phyloP scores from a whole-genome alignment of 2,113 vertebrate genomes.

The Dendrocopos noguchii region DNA sequence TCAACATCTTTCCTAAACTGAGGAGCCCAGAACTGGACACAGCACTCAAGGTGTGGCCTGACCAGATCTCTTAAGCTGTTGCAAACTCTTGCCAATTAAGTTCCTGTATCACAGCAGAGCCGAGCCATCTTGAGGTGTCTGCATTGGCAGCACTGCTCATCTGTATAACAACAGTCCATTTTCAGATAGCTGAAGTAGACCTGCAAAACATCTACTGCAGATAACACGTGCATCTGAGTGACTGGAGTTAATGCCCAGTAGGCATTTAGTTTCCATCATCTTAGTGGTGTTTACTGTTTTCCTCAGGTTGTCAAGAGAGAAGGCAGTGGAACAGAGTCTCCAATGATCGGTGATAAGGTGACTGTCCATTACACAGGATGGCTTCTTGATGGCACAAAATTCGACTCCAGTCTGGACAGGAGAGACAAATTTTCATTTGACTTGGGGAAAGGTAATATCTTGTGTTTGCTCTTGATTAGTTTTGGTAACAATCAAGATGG shows the following conservation, averaged over 20 bases:
- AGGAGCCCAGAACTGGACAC: too few relatives aligned
- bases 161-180: neutral
- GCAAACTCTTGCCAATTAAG: neutral
- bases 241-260: neutral
- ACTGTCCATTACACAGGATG: conserved; percentile 95
- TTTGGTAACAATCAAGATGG: neutral
- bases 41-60: too few relatives aligned
- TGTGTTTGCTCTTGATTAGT: neutral
- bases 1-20: too few relatives aligned
- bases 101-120: neutral
- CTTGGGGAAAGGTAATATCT: conserved; percentile 90
- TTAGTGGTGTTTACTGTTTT: neutral
- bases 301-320: conserved; percentile 89
- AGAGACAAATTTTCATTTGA: conserved; percentile 94
- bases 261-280: neutral
- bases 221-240: rapidly evolving
- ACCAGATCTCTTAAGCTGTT: neutral
- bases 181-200: neutral
- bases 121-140: conserved; percentile 21
- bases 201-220: neutral
- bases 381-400: conserved; percentile 91
- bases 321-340: conserved; percentile 85
- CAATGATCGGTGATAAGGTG: conserved; percentile 95
- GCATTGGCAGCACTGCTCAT: neutral
- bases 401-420: conserved; percentile 94